A percentile compares a stretch with the other conserved stretches of the same genome.
Conservation (phyloP, 2,888 invertebrate genomes). For the Pheosia gnoma region DNA sequence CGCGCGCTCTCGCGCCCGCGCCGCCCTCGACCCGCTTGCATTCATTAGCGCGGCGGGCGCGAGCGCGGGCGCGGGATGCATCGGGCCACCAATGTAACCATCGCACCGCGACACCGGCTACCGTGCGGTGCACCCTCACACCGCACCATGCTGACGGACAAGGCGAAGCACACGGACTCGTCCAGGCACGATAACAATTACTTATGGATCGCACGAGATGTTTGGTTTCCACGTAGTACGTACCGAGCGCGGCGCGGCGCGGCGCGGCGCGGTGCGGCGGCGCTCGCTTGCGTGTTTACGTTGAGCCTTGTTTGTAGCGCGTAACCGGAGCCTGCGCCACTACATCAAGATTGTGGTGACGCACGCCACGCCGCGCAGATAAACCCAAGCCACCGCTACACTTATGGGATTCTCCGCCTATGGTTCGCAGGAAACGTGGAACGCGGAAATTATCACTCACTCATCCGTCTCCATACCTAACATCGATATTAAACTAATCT, state of each 20-base stretch:
- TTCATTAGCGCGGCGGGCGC: conserved; percentile 37
- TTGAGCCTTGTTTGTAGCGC: not conserved
- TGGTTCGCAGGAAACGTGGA: conserved; percentile 15
- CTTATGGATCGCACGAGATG: not conserved
- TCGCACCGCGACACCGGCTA: not conserved
- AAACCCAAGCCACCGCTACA: conserved; percentile 16
- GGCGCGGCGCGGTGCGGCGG: not conserved
- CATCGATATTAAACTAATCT: not conserved
- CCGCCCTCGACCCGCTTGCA: conserved; percentile 63
- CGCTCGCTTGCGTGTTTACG: not conserved
- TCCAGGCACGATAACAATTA: not conserved
- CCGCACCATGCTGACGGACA: not conserved
- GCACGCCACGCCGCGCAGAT: conserved; percentile 6
- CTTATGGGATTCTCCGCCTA: conserved; percentile 4
- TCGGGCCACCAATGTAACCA: not conserved
- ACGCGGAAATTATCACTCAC: conserved; percentile 29
- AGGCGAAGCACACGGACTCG: not conserved
- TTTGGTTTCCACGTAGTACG: not conserved
- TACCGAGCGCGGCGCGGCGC: not conserved
- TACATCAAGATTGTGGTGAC: conserved; percentile 12
- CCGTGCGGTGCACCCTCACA: not conserved
- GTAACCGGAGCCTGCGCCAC: conserved; percentile 3
- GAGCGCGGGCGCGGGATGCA: not conserved
- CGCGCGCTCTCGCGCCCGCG: conserved; percentile 13
- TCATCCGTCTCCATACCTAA: not conserved